phyloP scores from a whole-genome alignment of 1,140 invertebrate species.

The Gonioctena quinquepunctata region DNA sequence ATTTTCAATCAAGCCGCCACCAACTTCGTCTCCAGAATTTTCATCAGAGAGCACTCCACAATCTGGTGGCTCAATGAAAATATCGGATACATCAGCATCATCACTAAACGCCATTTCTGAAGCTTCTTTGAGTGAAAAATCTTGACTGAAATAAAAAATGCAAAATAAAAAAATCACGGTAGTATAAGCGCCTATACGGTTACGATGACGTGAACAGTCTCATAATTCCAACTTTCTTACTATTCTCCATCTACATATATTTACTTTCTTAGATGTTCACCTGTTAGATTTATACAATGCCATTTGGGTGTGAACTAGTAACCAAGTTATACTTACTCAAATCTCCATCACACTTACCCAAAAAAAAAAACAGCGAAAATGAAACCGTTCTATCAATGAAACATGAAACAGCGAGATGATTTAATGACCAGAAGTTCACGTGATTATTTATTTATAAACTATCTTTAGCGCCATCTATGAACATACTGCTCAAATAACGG shows the following conservation, averaged over 20 bases:
- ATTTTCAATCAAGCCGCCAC: conserved; percentile 18
- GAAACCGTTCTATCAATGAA: background rate
- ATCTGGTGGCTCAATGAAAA: conserved; percentile 29
- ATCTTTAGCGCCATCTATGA: background rate
- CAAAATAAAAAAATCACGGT: background rate
- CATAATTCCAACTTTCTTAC: background rate
- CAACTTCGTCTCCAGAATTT: conserved; percentile 28
- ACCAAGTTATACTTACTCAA: background rate
- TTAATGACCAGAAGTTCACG: background rate
- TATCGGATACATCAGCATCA: conserved; percentile 6
- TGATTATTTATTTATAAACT: background rate
- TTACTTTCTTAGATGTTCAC: no score
- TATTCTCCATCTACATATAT: no score
- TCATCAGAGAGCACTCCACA: no score
- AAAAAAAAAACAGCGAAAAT: background rate
- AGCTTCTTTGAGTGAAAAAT: background rate
- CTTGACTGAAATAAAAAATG: background rate
- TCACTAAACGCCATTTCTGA: no score
- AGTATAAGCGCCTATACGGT: no score
- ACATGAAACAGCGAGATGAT: background rate
- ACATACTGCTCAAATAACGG: background rate
- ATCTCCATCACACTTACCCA: background rate
- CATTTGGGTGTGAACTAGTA: no score
- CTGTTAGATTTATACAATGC: no score
- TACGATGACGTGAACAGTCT: background rate